Evolutionary conservation across 2,797 vertebrate species (phyloP).

Genomic region (Neosilurus mollespiculum): DNA sequence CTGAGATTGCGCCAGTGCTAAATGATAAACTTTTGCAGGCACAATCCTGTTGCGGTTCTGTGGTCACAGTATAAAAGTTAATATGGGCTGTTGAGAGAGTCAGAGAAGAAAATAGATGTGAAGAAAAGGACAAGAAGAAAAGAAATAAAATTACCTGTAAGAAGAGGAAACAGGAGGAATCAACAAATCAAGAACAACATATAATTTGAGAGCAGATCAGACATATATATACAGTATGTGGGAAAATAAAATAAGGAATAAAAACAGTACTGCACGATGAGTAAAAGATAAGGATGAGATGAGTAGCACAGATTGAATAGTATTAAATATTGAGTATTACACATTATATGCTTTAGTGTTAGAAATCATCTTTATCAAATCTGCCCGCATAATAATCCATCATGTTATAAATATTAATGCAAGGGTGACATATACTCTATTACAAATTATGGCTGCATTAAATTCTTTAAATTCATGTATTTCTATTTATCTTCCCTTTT

Average conservation of each 20-base stretch:
- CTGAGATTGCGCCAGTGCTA: neutral
- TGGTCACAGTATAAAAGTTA: neutral
- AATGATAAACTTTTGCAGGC: neutral
- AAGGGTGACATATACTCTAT: neutral
- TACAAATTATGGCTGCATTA: slow-evolving; percentile 1
- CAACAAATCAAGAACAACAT: neutral
- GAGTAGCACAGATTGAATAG: neutral
- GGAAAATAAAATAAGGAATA: neutral
- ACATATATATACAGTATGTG: neutral
- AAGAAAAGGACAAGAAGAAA: neutral
- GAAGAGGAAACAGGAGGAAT: neutral
- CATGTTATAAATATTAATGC: slow-evolving; percentile 5
- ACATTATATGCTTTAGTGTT: neutral
- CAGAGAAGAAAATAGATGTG: neutral
- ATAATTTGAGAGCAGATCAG: neutral
- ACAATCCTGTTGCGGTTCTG: neutral
- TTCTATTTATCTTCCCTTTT: neutral
- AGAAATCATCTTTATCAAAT: neutral
- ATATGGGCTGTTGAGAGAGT: neutral
- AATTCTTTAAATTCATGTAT: neutral
- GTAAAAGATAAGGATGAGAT: neutral
- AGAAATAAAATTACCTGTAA: neutral
- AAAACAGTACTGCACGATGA: neutral
- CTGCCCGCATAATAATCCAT: neutral
- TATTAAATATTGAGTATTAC: slow-evolving; percentile 11